These are phyloP conservation scores for Chitala chitala DNA, from an alignment of 2,113 vertebrate species.

Conservation along the genomic window DNA sequence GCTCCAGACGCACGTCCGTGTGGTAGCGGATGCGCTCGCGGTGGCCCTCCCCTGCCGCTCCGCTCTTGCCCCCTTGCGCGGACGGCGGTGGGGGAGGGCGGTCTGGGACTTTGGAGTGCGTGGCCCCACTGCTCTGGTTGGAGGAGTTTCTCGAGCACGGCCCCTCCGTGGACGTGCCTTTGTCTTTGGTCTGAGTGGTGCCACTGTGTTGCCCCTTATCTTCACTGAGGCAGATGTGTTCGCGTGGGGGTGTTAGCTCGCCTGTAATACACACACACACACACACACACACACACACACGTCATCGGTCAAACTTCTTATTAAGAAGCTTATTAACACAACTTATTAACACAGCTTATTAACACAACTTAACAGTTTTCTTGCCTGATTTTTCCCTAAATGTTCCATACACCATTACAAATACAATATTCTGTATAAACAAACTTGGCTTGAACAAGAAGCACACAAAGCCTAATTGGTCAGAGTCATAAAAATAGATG, in stretches of 20 bases:
- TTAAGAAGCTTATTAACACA: slow-evolving; percentile 29
- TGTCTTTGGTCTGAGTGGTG: slow-evolving; percentile 81
- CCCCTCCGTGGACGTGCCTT: slow-evolving; percentile 86
- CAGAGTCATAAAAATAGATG: not conserved
- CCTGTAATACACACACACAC: slow-evolving; percentile 55
- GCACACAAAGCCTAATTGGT: not conserved
- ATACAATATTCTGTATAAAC: no score
- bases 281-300: slow-evolving; percentile 32
- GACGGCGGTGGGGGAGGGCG: slow-evolving; percentile 53
- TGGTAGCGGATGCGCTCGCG: slow-evolving; percentile 85
- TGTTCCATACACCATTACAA: no score
- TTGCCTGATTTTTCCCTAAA: no score
- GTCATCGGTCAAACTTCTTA: slow-evolving; percentile 18
- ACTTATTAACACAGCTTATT: no score
- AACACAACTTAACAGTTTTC: no score
- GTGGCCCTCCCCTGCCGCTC: slow-evolving; percentile 56
- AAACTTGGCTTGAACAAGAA: not conserved
- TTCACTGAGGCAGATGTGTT: slow-evolving; percentile 91
- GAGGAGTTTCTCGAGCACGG: slow-evolving; percentile 73
- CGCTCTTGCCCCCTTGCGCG: slow-evolving; percentile 54
- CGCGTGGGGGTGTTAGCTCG: slow-evolving; percentile 78
- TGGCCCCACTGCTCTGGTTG: slow-evolving; percentile 57
- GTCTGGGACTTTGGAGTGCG: slow-evolving; percentile 46
- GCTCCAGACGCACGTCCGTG: slow-evolving; percentile 79
- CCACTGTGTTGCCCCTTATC: slow-evolving; percentile 78